Base-by-base conservation (phyloP, 1,140 invertebrate genomes). In the Teleopsis dalmanni region DNA sequence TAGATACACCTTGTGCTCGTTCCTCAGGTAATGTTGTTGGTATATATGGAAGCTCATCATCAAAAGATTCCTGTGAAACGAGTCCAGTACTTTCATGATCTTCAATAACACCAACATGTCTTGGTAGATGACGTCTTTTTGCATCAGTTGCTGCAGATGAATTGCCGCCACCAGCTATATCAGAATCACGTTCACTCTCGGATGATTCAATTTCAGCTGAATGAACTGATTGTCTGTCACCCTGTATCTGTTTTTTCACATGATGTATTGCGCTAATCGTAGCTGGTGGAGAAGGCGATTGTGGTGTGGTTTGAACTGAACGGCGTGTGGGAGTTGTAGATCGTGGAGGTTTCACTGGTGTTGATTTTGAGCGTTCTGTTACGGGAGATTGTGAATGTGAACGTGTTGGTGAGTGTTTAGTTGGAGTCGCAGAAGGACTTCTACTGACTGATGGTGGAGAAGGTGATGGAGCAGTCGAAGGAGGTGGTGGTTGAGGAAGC, bases 41-140 rank as follows among this genome's bases (percentile, higher is more conserved):
- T 51, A 91, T 80, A 59, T 88, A 91, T 1, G 89, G 89, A 57
- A 91, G 72, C 72, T 91, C 88, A 47, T 88, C 87, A 51, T 92
- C 88, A 54, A 90, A 87, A 9, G 87, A 88, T 55, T 89, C 87
- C 55, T 89, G 85, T 36, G 84, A 77, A 4, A 87, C 83, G 22
- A 92, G 75, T 2, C 83, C 81, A 46, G 88, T 87, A 44, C 82
- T 76, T 59, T 89, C 86, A 18, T 77, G 72, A 60, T 80, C 78
- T 45, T 73, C 72, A 10, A 71, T 76, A 62, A 33, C 64, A 58
- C 57, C 68, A 3, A 57, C 57, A 66, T 75, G 42, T 9, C 57
- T 61, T 23, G 63, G 57, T 21, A 63, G 59, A 48, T 67, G 61
- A 3, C 62, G 58, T 34, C 60, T 57, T 9, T 54, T 47, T 1